Percentiles rank a stretch among this genome's conserved stretches.
Evolutionary conservation across 1,140 invertebrate species (phyloP).

Genomic region (Antheraea pernyi): DNA sequence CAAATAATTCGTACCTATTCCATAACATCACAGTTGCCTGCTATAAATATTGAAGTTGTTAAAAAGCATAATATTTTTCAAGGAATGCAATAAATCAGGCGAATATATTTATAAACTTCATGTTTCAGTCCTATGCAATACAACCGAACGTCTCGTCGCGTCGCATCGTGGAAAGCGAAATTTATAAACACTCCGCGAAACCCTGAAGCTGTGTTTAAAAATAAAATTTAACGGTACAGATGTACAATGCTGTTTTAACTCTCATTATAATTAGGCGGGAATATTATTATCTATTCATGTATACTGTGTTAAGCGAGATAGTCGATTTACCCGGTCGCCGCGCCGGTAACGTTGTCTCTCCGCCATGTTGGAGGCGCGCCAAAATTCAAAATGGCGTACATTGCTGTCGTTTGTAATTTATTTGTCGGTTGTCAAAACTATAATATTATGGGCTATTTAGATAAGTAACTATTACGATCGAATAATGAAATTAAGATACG

Average conservation of each 20-base stretch:
- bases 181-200: not conserved
- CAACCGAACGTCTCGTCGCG: not conserved
- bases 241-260: conserved; percentile 1
- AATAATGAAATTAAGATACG: not conserved
- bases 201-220: not conserved
- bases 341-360: not conserved
- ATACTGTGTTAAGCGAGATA: not conserved
- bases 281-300: not conserved
- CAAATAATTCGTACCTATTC: no score
- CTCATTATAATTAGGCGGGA: not conserved
- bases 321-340: not conserved
- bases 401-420: conserved; percentile 9
- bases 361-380: conserved; percentile 4
- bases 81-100: conserved; percentile 1
- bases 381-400: conserved; percentile 2
- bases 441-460: conserved; percentile 6
- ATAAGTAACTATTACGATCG: conserved; percentile 9
- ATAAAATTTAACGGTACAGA: not conserved
- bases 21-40: not conserved
- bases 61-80: not conserved
- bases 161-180: not conserved
- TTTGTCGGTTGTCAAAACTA: conserved; percentile 11
- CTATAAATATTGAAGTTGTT: not conserved
- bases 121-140: not conserved
- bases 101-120: not conserved